Evolutionary conservation across 2,888 invertebrate species (phyloP).

Genomic region (Limnephilus marmoratus): DNA sequence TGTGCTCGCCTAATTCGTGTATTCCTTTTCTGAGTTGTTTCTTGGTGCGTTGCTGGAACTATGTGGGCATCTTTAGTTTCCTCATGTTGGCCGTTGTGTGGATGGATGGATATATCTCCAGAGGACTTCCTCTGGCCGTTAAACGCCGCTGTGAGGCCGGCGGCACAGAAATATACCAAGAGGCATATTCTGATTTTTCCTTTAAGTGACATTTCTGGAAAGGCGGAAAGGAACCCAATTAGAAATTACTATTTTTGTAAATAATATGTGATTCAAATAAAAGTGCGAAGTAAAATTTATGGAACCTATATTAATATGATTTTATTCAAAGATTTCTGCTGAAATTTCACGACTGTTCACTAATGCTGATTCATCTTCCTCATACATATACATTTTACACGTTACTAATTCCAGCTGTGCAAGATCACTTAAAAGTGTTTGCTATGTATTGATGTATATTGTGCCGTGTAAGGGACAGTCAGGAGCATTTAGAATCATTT

Average conservation of each 20-base stretch:
- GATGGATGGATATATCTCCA: neutral
- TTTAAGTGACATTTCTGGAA: conserved; percentile 48
- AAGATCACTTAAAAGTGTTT: no score
- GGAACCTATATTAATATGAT: no score
- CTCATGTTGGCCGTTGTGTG: neutral
- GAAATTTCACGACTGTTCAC: no score
- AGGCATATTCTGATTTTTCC: neutral
- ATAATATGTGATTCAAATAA: no score
- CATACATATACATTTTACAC: no score
- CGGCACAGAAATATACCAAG: conserved; percentile 4
- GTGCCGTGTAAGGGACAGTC: no score
- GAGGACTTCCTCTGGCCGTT: conserved; percentile 7
- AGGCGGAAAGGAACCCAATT: neutral
- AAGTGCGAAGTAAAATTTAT: no score
- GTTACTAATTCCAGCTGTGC: no score
- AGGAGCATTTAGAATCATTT: no score
- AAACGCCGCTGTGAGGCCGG: conserved; percentile 27
- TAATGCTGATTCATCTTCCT: no score
- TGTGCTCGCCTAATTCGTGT: neutral
- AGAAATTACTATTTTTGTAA: neutral
- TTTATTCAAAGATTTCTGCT: no score
- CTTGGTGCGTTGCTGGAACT: neutral
- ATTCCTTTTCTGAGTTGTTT: neutral
- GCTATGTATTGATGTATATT: no score
- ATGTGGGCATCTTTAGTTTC: neutral